Conservation (phyloP, 2,113 vertebrate species). For the Paradisaea rubra region DNA sequence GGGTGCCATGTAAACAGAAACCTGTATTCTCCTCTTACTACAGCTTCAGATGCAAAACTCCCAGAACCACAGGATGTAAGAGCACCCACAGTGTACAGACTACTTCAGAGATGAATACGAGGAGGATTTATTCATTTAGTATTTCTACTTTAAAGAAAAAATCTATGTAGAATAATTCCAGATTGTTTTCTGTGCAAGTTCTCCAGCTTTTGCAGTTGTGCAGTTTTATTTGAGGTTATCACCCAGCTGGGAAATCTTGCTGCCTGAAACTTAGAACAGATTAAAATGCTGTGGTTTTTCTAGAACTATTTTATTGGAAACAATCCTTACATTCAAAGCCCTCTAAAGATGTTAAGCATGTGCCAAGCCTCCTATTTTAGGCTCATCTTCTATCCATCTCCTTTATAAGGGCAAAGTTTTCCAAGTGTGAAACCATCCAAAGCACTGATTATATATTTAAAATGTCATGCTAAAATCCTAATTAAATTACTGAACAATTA, state of each 20-base stretch:
- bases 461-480: background rate
- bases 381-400: background rate
- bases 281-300: background rate
- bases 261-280: background rate
- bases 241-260: background rate
- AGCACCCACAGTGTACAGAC: background rate
- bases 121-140: background rate
- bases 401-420: slow-evolving; percentile 23
- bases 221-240: background rate
- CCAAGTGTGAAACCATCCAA: background rate
- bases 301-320: background rate
- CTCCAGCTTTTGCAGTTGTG: background rate
- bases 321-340: background rate
- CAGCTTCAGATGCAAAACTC: background rate
- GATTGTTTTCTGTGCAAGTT: background rate
- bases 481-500: background rate
- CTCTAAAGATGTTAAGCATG: background rate
- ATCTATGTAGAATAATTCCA: background rate
- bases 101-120: background rate
- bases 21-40: background rate
- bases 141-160: background rate
- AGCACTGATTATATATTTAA: background rate
- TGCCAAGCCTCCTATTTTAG: slow-evolving; percentile 19
- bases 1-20: background rate
- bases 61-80: background rate